Evolutionary conservation across 2,888 invertebrate species (phyloP), one percentile per base, ranked within the genome.

Genomic region (Hypercompe scribonia): DNA sequence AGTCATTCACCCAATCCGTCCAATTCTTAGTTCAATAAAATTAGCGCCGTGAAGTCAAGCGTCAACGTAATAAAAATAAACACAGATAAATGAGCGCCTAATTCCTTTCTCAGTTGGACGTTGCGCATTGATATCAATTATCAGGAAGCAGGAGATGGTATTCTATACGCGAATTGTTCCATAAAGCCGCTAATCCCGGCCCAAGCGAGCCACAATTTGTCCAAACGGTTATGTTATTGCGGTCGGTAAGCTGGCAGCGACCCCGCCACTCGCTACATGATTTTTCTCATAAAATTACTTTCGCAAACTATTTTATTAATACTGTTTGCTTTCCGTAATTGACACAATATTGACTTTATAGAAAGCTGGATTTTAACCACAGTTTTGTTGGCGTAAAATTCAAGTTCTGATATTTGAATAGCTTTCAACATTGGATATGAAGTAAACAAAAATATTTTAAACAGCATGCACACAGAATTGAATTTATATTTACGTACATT

Each of bases 151-250:
- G 84, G 86, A 86, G 89, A 88, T 88, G 86, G 86, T 88, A 89
- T 89, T 90, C 87, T 89, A 89, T 90, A 90, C 89, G 89, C 88
- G 91, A 92, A 93, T 92, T 92, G 94, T 93, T 90, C 92, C 90
- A 94, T 94, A 94, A 93, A 94, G 92, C 92, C 91, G 91, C 94
- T 95, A 95, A 95, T 95, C 94, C 94, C 85, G 88, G 85, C 87
- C 90, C 90, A 86, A 88, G 90, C 91, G 90, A 89, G 90, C 92
- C 88, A 94, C 95, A 94, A 95, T 95, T 95, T 94, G 94, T 94
- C 91, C 90, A 92, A 95, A 95, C 93, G 94, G 95, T 95, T 95
- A 95, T 95, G 95, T 95, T 95, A 95, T 93, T 94, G 94, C 94
- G 93, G 94, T 90, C 90, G 86, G 91, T 91, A 94, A 94, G 93